Evolutionary conservation across 2,113 vertebrate species (phyloP).

Genomic region (Grus americana): DNA sequence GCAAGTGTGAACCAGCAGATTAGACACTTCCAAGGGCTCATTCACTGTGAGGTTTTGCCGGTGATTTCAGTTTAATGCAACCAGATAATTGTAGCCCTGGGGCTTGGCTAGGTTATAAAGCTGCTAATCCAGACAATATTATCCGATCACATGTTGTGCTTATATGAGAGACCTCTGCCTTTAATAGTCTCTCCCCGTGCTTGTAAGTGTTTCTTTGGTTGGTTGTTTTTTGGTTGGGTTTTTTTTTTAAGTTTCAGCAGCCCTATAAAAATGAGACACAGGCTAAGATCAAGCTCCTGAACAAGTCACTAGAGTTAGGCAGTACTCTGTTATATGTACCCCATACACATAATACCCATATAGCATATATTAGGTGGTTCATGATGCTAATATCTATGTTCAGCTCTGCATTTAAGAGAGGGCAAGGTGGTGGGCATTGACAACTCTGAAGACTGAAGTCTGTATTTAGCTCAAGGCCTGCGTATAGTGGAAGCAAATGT

Average conservation of each 20-base stretch:
- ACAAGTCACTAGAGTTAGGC: neutral
- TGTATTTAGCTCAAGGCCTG: neutral
- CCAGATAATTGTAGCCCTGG: constrained; percentile 78
- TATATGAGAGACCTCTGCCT: constrained; percentile 65
- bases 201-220: neutral
- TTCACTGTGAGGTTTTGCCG: constrained; percentile 71
- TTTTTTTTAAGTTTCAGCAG: constrained; percentile 11
- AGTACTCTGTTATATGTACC: neutral
- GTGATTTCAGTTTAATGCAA: constrained; percentile 78
- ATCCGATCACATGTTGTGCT: constrained; percentile 68
- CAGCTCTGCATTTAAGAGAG: neutral
- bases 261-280: constrained; percentile 44
- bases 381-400: neutral
- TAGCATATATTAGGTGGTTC: neutral
- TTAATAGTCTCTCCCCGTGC: constrained; percentile 60
- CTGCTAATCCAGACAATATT: constrained; percentile 75
- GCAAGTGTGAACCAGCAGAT: constrained; percentile 54
- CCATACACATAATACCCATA: neutral
- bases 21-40: constrained; percentile 61
- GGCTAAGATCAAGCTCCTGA: constrained; percentile 7
- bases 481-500: neutral
- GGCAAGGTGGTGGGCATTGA: neutral
- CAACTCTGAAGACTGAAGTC: neutral
- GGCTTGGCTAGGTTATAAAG: constrained; percentile 74
- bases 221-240: neutral